Percentiles rank a stretch among this genome's conserved stretches.
Conservation (phyloP, 2,888 invertebrate genomes). For the Ashinkailepas kermadecensis region DNA sequence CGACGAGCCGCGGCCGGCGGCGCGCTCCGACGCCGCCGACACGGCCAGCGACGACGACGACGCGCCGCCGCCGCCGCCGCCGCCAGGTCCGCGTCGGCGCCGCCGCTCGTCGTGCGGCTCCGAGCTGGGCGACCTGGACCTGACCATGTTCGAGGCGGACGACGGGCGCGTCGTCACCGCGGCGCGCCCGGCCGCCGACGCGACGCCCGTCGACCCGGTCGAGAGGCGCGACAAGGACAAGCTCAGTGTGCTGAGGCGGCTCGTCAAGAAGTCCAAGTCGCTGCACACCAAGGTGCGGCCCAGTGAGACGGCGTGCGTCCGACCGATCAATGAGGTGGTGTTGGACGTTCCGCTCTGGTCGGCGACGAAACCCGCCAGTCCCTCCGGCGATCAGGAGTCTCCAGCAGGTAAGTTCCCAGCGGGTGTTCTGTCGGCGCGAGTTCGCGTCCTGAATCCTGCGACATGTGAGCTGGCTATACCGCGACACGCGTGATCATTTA, state of each 20-base stretch:
- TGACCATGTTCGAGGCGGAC: conserved; percentile 9
- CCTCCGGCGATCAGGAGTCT: too few species aligned
- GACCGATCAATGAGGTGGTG: background rate
- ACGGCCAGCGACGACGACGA: background rate
- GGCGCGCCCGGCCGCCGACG: background rate
- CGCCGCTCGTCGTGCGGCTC: background rate
- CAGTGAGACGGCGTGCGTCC: background rate
- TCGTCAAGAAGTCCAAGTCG: conserved; percentile 13
- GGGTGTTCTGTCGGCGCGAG: too few species aligned
- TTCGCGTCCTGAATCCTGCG: too few species aligned
- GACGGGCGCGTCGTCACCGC: background rate
- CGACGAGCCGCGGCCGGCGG: background rate
- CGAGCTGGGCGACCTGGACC: background rate
- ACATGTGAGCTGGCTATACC: too few species aligned
- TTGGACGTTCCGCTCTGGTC: too few species aligned
- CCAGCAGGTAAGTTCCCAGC: too few species aligned
- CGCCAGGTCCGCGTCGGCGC: background rate
- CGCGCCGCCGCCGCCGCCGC: background rate
- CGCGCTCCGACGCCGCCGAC: background rate
- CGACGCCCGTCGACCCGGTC: background rate
- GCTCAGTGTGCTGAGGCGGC: conserved; percentile 1
- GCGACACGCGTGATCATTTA: too few species aligned
- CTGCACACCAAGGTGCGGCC: conserved; percentile 10
- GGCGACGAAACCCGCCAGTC: too few species aligned
- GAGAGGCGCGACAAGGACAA: background rate